phyloP scores from a whole-genome alignment of 2,888 invertebrate species.

The Lepidonotus clava region DNA sequence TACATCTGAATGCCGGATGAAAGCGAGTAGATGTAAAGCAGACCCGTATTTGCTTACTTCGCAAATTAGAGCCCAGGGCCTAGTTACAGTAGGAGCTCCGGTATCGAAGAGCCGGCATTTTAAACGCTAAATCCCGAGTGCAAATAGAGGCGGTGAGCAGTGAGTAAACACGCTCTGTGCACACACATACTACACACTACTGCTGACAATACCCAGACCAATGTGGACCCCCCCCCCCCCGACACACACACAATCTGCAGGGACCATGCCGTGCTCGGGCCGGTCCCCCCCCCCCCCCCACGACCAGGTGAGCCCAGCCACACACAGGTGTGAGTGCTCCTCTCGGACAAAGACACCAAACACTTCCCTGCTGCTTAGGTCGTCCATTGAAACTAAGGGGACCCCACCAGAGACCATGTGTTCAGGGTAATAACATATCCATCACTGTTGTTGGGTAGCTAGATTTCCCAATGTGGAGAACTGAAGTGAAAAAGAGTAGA shows the following conservation, averaged over 20 bases:
- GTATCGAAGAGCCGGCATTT: not conserved
- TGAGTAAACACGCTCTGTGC: not conserved
- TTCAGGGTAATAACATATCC: too few species aligned
- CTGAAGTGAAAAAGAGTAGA: too few species aligned
- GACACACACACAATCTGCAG: not conserved
- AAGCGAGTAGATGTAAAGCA: too few species aligned
- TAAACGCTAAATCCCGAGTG: conserved; percentile 18
- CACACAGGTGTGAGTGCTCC: conserved; percentile 9
- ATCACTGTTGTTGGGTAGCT: too few species aligned
- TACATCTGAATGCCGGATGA: too few species aligned
- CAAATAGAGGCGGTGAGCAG: not conserved
- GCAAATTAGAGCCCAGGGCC: not conserved
- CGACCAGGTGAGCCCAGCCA: not conserved
- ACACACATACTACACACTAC: not conserved
- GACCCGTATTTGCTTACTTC: conserved; percentile 2
- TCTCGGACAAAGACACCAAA: conserved; percentile 14
- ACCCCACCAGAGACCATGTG: too few species aligned
- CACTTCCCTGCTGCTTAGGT: conserved; percentile 14
- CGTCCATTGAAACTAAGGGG: too few species aligned
- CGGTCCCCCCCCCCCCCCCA: not conserved
- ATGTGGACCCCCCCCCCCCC: not conserved
- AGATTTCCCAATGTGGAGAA: too few species aligned
- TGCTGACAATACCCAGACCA: conserved; percentile 4
- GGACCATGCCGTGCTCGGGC: not conserved
- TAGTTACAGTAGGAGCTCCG: not conserved